These are phyloP conservation scores for Euplexia lucipara DNA, from an alignment of 2,888 invertebrate genomes.

Conservation along the genomic window DNA sequence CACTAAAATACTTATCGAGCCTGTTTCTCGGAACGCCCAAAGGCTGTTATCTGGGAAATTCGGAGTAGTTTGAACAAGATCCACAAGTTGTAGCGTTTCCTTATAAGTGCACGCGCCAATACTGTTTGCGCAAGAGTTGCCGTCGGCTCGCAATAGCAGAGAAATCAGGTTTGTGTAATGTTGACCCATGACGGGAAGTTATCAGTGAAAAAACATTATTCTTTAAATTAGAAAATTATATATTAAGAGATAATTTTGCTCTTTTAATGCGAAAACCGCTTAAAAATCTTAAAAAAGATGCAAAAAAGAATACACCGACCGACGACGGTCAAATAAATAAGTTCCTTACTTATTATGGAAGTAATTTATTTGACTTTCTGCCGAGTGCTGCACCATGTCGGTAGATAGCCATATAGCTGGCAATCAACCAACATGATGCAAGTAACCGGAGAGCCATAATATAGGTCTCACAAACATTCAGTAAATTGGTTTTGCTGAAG, in stretches of 20 bases:
- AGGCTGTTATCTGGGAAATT: constrained; percentile 68
- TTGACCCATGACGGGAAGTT: constrained; percentile 61
- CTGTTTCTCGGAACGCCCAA: constrained; percentile 62
- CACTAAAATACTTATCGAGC: constrained; percentile 45
- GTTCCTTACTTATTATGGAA: neutral
- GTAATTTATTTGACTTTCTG: neutral
- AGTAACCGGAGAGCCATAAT: neutral
- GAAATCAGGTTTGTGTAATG: constrained; percentile 82
- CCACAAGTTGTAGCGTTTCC: constrained; percentile 72
- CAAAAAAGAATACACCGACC: neutral
- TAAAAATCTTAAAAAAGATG: neutral
- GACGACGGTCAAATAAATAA: neutral
- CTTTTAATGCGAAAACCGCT: neutral
- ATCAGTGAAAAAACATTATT: constrained; percentile 45
- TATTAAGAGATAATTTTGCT: neutral
- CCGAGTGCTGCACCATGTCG: neutral
- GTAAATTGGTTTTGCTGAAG: neutral
- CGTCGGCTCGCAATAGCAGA: constrained; percentile 71
- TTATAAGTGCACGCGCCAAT: constrained; percentile 78
- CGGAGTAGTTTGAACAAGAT: constrained; percentile 72
- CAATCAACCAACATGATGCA: neutral
- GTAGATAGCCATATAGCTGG: neutral
- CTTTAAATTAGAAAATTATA: neutral
- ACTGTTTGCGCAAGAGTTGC: constrained; percentile 75
- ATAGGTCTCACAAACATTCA: neutral